Percentiles rank a stretch among this genome's conserved stretches.
phyloP scores from a whole-genome alignment of 2,113 vertebrate genomes.

The Pygathrix nemaeus region DNA sequence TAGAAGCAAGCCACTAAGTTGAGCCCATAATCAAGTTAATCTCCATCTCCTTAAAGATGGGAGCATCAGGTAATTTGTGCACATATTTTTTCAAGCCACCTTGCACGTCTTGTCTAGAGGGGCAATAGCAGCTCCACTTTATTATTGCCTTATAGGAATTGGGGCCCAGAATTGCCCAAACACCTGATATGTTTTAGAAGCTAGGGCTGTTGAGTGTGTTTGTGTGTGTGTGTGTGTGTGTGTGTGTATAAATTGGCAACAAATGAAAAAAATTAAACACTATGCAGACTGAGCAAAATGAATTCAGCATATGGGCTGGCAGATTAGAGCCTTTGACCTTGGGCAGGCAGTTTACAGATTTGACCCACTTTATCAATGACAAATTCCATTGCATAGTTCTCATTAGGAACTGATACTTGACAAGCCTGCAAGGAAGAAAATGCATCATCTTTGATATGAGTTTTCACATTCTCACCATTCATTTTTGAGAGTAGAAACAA shows the following conservation, averaged over 20 bases:
- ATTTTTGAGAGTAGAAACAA: background rate
- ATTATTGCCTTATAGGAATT: too few species aligned
- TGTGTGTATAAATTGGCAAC: background rate
- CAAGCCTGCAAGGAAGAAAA: background rate
- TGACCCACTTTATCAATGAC: background rate
- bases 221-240: background rate
- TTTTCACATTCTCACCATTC: background rate
- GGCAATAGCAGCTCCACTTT: background rate
- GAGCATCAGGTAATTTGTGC: background rate
- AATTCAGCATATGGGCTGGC: background rate
- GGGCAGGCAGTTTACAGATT: too few species aligned
- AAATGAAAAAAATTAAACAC: background rate
- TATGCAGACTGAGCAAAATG: too few species aligned
- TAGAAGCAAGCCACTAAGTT: background rate
- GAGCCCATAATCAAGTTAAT: background rate
- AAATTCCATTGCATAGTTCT: background rate
- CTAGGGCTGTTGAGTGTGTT: background rate
- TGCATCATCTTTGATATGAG: fast-evolving
- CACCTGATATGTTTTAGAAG: background rate
- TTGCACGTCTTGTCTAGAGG: background rate
- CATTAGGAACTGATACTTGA: background rate
- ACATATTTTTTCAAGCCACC: background rate
- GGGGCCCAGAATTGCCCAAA: background rate
- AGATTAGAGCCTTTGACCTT: background rate
- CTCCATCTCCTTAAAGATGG: background rate